Evolutionary conservation across 2,888 invertebrate genomes (phyloP).

Genomic region (Yponomeuta malinellus): DNA sequence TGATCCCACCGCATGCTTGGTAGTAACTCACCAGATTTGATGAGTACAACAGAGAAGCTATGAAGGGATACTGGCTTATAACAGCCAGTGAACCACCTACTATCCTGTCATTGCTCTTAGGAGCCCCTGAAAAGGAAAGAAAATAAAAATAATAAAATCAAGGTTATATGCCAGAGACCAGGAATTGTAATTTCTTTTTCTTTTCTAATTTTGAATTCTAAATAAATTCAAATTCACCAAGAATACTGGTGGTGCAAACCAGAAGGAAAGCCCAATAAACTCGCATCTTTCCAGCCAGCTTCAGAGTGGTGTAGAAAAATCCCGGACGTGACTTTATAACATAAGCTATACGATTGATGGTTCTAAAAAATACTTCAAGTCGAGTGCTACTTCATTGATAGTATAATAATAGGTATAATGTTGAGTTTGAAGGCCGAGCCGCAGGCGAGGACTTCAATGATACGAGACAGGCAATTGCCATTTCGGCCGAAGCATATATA

Average conservation of each 20-base stretch:
- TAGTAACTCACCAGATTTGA: conserved; percentile 22
- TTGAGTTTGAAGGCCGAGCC: no score
- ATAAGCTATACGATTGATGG: not conserved
- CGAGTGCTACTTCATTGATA: no score
- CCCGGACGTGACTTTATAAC: not conserved
- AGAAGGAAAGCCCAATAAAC: not conserved
- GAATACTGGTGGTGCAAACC: not conserved
- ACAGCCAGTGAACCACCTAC: conserved; percentile 35
- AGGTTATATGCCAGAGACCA: not conserved
- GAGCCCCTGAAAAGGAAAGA: conserved; percentile 24
- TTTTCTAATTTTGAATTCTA: not conserved
- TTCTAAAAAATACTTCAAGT: no score
- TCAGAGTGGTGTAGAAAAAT: not conserved
- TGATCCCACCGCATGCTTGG: conserved; percentile 33
- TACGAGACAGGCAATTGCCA: no score
- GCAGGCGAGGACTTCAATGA: no score
- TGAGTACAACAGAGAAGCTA: conserved; percentile 29
- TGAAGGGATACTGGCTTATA: conserved; percentile 30
- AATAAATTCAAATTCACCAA: not conserved
- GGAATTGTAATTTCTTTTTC: no score
- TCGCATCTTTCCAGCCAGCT: not conserved
- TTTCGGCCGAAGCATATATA: no score
- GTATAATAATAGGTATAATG: no score
- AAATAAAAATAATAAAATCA: not conserved
- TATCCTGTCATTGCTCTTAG: conserved; percentile 29